These are phyloP conservation scores for Ramphastos sulfuratus DNA, from an alignment of 2,113 vertebrate genomes.

Conservation along the genomic window DNA sequence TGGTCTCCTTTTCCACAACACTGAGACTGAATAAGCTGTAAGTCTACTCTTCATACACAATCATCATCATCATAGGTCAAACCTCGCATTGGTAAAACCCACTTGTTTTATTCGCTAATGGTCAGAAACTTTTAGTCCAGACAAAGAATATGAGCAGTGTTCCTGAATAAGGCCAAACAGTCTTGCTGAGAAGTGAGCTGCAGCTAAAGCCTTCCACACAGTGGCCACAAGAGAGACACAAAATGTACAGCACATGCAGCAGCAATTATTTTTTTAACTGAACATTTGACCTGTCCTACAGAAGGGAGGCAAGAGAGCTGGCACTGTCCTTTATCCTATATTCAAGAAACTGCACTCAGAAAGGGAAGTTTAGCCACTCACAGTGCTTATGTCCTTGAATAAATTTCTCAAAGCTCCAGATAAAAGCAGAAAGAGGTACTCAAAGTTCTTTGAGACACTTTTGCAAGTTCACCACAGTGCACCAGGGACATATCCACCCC, in stretches of 20 bases:
- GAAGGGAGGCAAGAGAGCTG: neutral
- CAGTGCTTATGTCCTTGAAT: neutral
- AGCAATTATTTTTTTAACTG: neutral
- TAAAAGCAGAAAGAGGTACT: neutral
- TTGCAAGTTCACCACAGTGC: neutral
- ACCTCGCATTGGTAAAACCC: too few relatives aligned
- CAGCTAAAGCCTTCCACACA: neutral
- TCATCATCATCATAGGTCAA: too few relatives aligned
- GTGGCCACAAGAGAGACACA: neutral
- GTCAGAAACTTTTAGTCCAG: too few relatives aligned
- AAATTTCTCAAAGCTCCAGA: neutral
- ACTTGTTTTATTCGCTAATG: too few relatives aligned
- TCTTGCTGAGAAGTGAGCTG: neutral
- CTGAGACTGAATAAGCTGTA: too few relatives aligned
- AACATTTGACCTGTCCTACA: neutral
- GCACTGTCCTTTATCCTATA: neutral
- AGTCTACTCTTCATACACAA: too few relatives aligned
- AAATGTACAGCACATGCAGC: neutral
- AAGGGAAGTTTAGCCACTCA: neutral
- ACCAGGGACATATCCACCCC: rapidly evolving
- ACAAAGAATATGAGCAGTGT: too few relatives aligned
- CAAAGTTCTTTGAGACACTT: neutral
- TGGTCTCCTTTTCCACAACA: neutral
- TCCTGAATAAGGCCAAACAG: too few relatives aligned
- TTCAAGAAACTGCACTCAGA: neutral